Conservation (phyloP, 2,113 vertebrate genomes). For the Hemiprocne comata region DNA sequence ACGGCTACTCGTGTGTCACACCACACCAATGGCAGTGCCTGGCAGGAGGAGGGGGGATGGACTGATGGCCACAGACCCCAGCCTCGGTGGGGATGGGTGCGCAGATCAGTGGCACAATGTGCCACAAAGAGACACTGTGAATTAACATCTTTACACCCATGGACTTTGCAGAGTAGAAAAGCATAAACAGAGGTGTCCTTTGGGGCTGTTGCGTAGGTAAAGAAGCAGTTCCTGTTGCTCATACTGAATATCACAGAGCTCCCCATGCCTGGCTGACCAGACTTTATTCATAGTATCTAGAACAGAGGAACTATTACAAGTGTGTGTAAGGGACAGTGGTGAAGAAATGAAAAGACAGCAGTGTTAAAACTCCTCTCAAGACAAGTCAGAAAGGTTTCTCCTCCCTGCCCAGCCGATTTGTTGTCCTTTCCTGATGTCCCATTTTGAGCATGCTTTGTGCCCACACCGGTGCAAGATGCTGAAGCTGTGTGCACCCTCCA, state of each 20-base stretch:
- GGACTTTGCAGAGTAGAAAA: neutral
- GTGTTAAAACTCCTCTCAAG: neutral
- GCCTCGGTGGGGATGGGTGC: accelerated
- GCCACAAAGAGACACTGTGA: neutral
- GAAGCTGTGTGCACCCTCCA: neutral
- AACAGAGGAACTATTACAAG: neutral
- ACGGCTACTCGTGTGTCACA: neutral
- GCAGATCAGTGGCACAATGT: neutral
- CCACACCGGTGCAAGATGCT: neutral
- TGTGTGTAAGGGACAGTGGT: neutral
- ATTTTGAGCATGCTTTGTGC: neutral
- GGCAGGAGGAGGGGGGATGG: neutral
- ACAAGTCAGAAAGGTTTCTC: neutral
- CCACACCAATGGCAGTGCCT: neutral
- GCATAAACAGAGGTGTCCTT: neutral
- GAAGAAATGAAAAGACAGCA: neutral
- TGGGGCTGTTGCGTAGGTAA: neutral
- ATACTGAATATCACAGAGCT: neutral
- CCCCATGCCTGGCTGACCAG: neutral
- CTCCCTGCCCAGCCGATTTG: neutral
- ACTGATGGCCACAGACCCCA: neutral
- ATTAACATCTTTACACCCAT: neutral
- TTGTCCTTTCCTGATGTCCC: neutral
- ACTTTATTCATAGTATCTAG: neutral
- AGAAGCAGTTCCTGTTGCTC: neutral